phyloP scores from a whole-genome alignment of 2,797 vertebrate genomes.

The Nannoperca obscura region DNA sequence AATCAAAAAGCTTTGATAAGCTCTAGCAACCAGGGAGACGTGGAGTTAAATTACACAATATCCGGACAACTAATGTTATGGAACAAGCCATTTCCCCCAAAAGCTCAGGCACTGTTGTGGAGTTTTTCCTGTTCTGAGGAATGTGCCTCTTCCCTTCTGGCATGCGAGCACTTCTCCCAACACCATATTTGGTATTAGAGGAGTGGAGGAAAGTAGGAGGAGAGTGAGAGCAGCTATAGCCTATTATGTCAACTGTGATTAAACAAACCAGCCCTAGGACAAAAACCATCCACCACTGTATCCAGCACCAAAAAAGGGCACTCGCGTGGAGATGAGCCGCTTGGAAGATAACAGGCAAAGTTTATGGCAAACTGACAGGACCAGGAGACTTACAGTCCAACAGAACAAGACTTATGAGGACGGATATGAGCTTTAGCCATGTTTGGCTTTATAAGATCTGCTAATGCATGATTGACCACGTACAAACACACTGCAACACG shows the following conservation, averaged over 20 bases:
- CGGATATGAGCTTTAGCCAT: constrained; percentile 23
- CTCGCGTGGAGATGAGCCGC: constrained; percentile 50
- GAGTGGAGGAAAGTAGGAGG: constrained; percentile 82
- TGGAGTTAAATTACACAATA: constrained; percentile 45
- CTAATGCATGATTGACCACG: constrained; percentile 37
- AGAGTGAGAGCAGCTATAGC: constrained; percentile 65
- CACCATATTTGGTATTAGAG: constrained; percentile 90
- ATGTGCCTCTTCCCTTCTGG: constrained; percentile 85
- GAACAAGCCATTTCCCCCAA: constrained; percentile 44
- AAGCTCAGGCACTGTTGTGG: constrained; percentile 69
- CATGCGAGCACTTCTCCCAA: constrained; percentile 77
- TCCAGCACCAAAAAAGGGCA: constrained; percentile 82
- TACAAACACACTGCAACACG: constrained; percentile 61
- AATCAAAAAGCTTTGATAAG: constrained; percentile 12
- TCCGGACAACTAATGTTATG: constrained; percentile 31
- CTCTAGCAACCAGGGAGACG: constrained; percentile 6
- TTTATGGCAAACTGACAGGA: constrained; percentile 58
- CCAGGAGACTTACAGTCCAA: constrained; percentile 24
- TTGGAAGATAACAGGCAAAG: constrained; percentile 69
- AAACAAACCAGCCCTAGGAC: constrained; percentile 78
- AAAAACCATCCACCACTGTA: constrained; percentile 59
- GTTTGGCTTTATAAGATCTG: constrained; percentile 17
- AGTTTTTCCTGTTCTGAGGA: constrained; percentile 84
- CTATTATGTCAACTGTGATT: constrained; percentile 81
- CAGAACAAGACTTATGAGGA: constrained; percentile 28